Evolutionary conservation across 2,113 vertebrate species (phyloP), one percentile per base, ranked within the genome.

Genomic region (Anas platyrhynchos): DNA sequence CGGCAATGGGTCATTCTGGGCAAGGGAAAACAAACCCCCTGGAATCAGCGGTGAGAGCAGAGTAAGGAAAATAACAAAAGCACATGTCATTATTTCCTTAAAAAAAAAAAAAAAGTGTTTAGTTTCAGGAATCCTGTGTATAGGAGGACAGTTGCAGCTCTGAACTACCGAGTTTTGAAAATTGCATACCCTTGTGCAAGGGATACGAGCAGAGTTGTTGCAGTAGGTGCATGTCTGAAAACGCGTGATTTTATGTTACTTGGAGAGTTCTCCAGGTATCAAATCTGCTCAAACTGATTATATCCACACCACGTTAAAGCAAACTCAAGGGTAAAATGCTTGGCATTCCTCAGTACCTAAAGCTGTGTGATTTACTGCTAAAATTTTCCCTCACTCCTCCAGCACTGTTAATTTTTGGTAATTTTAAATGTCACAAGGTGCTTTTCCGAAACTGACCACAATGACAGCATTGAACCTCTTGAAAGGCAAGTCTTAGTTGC

Each of bases 21-120:
- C 88, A 84, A 89, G 77, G 80, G 88, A 93, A 95, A 90, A 86
- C 67, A 96, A 93, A 91, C 86, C 25, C 46, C 86, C 56, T 86
- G 88, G 86, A 96, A 91, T 78, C 66, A 86, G 83, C 86, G 91
- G 80, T 75, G 77, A 89, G 71, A 88, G 41, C 83, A 67, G 44
- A 92, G 38, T 79, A 82, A 94, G 92, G 66, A 88, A 92, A 94
- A 93, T 81, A 96, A 75, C 0, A 0, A 86, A 96, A 91, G 23
- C 52, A 54, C 80, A 58, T 79, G 31, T 65, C 84, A 93, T 95
- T 94, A 86, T 93, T 95, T 92, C 76, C 69, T 90, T 9, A 48
- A 48, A 48, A 48, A 31, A 86, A 91, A 88, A 41, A 11, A 83
- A 93, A 65, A 11, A 11, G 34, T 34, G 18, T 66, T 90, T 65